Evolutionary conservation across 2,797 vertebrate genomes (phyloP).

Genomic region (Scyliorhinus canicula): DNA sequence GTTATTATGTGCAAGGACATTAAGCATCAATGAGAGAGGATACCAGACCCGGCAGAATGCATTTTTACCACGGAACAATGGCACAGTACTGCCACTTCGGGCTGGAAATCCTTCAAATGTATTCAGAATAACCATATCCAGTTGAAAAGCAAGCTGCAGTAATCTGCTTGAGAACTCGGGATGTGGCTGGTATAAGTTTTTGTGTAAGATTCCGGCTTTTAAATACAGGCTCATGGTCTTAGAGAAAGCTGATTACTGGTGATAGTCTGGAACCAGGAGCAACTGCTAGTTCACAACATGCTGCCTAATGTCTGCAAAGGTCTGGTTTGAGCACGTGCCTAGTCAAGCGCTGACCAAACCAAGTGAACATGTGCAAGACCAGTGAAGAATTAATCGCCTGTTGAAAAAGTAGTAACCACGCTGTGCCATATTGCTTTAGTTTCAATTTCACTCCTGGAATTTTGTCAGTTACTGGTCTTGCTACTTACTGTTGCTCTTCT

Average conservation of each 20-base stretch:
- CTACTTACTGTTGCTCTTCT: not conserved
- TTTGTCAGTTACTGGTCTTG: not conserved
- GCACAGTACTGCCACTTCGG: not conserved
- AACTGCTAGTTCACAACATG: not conserved
- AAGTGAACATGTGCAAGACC: not conserved
- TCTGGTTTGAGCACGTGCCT: not conserved
- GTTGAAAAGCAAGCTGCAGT: not conserved
- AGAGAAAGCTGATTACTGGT: not conserved
- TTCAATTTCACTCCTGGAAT: not conserved
- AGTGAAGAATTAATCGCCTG: not conserved
- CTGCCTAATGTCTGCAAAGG: not conserved
- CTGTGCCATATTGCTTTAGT: not conserved
- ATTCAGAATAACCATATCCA: not conserved
- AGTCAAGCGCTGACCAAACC: not conserved
- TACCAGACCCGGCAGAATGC: not conserved
- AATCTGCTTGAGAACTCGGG: not conserved
- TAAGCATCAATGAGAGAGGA: not conserved
- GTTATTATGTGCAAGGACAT: not conserved
- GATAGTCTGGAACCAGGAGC: not conserved
- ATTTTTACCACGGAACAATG: not conserved
- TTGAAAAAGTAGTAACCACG: not conserved
- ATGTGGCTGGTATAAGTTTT: not conserved
- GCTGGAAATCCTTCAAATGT: not conserved
- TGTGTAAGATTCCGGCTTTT: not conserved
- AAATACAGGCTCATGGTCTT: not conserved